A percentile compares a stretch with the other conserved stretches of the same genome.
These are phyloP conservation scores for Nautilus pompilius DNA, from an alignment of 1,140 invertebrate species.

Conservation along the genomic window DNA sequence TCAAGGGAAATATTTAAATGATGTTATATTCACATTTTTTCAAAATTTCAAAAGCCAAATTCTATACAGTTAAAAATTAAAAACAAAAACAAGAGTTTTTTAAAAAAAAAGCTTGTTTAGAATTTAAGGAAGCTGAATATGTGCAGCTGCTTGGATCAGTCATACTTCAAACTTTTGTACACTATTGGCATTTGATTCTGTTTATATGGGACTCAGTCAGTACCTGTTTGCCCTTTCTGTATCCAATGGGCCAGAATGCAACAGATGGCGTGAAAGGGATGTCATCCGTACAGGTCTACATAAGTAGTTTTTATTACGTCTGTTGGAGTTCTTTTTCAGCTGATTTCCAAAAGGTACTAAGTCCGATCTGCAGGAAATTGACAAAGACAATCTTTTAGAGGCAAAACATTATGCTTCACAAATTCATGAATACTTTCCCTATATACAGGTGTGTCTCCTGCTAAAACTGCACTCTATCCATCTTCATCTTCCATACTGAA, in stretches of 20 bases:
- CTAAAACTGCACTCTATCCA: too few species aligned
- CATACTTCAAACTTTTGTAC: too few species aligned
- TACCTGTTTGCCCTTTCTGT: background rate
- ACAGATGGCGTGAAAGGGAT: background rate
- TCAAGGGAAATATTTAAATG: too few species aligned
- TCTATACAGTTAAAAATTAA: too few species aligned
- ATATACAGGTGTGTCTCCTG: background rate
- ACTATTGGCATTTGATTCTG: background rate
- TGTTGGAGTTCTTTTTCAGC: background rate
- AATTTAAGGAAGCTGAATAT: too few species aligned
- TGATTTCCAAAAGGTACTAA: background rate
- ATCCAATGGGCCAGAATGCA: background rate
- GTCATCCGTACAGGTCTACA: background rate
- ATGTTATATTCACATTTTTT: too few species aligned
- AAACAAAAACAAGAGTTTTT: too few species aligned
- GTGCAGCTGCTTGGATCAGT: too few species aligned
- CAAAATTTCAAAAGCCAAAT: too few species aligned
- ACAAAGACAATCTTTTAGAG: background rate
- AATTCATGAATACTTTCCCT: too few species aligned
- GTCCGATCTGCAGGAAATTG: background rate
- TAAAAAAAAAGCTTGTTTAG: too few species aligned
- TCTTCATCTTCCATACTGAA: too few species aligned
- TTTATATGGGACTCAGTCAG: background rate
- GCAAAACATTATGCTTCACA: background rate
- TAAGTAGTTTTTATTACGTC: background rate